Base-by-base conservation (phyloP, 2,113 vertebrate species). In the Eurystomus gularis region DNA sequence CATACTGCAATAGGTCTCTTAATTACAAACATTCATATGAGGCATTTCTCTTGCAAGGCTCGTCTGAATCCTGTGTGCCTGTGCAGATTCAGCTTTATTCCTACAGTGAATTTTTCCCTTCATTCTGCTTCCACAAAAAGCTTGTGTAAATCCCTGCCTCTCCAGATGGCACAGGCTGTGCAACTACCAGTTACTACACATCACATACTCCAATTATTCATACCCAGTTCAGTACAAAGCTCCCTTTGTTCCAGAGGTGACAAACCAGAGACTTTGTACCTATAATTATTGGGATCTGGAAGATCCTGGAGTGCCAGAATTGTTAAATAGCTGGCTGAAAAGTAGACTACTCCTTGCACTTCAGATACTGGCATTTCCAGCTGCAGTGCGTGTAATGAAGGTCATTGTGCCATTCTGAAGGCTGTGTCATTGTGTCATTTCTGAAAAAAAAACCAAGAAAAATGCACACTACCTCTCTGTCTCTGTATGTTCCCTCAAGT, bases 21-120 rank as follows among this genome's bases (percentile, higher is more conserved):
- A 97, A 97, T 97, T 97, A 66, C 70, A 81, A 91, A 94, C 16
- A 72, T 64, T 95, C 82, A n/a, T 33, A 35, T 28, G 70, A 90
- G 75, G 17, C 58, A 51, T 95, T 96, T 97, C 37, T 94, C 48
- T 86, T 94, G 57, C 70, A 73, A 70, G 35, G 51, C 37, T 84
- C 46, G 76, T 51, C 62, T 93, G 65, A 90, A 82, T 37, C 82
- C 78, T 90, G 81, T 18, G 3, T 70, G 92, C 24, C 49, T 83
- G 19, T 86, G 54, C 37, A 85, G 64, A 88, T 83, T 90, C 52
- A 88, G 44, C 65, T 93, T 70, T 60, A 87, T 88, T 95, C 85
- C 90, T 97, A 54, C 75, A 61, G 55, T 6, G 5, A 91, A 81
- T 44, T 62, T 75, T 66, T 65, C 18, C 37, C 39, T 82, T 83